A percentile compares a stretch with the other conserved stretches of the same genome.
Conservation (phyloP, 2,888 invertebrate genomes). For the Drosophila prolongata region DNA sequence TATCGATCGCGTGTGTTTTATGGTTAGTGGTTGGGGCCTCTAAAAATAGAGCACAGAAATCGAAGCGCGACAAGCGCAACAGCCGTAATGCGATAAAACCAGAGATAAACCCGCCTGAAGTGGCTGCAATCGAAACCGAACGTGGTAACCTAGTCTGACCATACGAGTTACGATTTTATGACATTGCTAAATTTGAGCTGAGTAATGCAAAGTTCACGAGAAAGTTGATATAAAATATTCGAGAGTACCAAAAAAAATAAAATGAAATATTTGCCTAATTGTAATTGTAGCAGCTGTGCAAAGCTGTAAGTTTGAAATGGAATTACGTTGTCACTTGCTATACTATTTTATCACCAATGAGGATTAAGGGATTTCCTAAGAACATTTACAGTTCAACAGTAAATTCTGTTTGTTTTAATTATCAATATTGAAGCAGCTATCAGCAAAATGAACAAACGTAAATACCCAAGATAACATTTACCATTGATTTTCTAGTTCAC, state of each 20-base stretch:
- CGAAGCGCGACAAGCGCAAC: slow-evolving; percentile 43
- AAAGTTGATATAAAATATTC: slow-evolving; percentile 7
- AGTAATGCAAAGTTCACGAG: slow-evolving; percentile 17
- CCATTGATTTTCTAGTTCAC: not conserved
- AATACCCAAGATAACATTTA: not conserved
- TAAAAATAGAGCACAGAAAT: slow-evolving; percentile 53
- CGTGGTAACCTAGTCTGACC: slow-evolving; percentile 12
- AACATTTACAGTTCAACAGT: not conserved
- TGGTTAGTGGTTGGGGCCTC: slow-evolving; percentile 49
- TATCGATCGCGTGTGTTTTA: slow-evolving; percentile 56
- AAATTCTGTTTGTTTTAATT: not conserved
- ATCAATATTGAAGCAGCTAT: slow-evolving; percentile 4
- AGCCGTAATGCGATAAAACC: slow-evolving; percentile 31
- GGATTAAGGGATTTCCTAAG: not conserved
- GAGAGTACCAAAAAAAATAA: not conserved
- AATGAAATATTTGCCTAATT: not conserved
- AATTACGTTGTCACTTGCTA: no score
- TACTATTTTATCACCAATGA: not conserved
- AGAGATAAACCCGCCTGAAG: slow-evolving; percentile 22
- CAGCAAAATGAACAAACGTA: not conserved
- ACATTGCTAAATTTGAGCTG: slow-evolving; percentile 18
- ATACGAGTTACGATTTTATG: slow-evolving; percentile 13
- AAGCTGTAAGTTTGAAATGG: no score
- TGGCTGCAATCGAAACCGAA: slow-evolving; percentile 35
- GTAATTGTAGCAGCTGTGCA: not conserved